Conservation (phyloP, 2,113 vertebrate species). For the Toxostoma redivivum region DNA sequence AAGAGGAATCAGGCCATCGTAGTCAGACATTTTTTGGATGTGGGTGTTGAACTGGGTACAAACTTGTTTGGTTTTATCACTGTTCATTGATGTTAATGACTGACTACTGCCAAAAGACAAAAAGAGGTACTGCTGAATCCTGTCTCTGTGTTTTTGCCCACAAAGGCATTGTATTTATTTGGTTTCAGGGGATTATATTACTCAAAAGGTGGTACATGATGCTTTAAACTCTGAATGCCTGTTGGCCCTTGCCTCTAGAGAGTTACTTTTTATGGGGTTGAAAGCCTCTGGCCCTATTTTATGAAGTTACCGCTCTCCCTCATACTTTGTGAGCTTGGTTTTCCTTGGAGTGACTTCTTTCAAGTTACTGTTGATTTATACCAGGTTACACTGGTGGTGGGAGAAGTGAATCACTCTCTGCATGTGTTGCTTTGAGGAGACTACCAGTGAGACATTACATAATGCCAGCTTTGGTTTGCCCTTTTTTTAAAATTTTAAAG, state of each 20-base stretch:
- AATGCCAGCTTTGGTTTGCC: not conserved
- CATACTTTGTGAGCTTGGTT: not conserved
- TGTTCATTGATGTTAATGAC: not conserved
- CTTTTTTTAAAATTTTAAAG: not conserved
- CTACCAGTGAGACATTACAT: constrained; percentile 12
- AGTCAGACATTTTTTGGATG: not conserved
- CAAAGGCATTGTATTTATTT: not conserved
- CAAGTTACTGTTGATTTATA: not conserved
- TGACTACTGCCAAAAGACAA: not conserved
- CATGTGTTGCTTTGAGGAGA: not conserved
- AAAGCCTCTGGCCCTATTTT: not conserved
- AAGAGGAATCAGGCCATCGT: not conserved
- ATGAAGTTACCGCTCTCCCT: not conserved
- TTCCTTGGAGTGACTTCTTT: not conserved
- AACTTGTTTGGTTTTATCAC: constrained; percentile 35
- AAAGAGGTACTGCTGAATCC: not conserved
- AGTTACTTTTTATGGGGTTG: not conserved
- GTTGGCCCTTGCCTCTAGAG: not conserved
- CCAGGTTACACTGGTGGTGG: not conserved
- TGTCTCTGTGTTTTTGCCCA: not conserved
- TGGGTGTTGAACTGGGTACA: not conserved
- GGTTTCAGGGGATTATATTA: constrained; percentile 10
- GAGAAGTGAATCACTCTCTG: not conserved
- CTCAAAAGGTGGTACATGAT: not conserved
- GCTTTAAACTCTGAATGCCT: not conserved